Percentiles rank a stretch among this genome's conserved stretches.
Conservation (phyloP, 2,888 invertebrate genomes). For the Ennomos fuscantarius region DNA sequence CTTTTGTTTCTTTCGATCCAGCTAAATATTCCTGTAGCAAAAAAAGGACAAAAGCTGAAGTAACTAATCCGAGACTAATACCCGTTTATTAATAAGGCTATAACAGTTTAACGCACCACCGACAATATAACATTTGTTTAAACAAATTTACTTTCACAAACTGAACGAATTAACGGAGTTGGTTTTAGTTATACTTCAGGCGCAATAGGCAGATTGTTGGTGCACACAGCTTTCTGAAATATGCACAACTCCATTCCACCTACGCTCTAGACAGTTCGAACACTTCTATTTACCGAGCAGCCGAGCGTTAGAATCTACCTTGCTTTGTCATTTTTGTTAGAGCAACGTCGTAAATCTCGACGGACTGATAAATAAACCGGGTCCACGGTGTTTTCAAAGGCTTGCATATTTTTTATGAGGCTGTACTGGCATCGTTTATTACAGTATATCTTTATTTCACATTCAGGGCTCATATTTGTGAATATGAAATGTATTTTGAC, state of each 20-base stretch:
- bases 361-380: constrained; percentile 31
- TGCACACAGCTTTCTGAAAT: constrained; percentile 60
- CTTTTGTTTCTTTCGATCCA: too few relatives aligned
- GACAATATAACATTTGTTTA: too few relatives aligned
- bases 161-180: neutral
- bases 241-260: constrained; percentile 52
- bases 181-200: constrained; percentile 7
- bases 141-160: neutral
- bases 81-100: too few relatives aligned
- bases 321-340: constrained; percentile 39
- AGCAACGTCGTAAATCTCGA: constrained; percentile 29
- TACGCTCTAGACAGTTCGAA: constrained; percentile 41
- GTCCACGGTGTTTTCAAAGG: constrained; percentile 26
- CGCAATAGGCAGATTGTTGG: constrained; percentile 48
- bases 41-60: too few relatives aligned
- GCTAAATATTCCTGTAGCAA: too few relatives aligned
- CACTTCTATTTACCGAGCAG: constrained; percentile 33
- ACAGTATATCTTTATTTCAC: too few relatives aligned
- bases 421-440: constrained; percentile 10
- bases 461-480: too few relatives aligned
- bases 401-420: constrained; percentile 12
- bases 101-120: too few relatives aligned
- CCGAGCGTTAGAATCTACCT: constrained; percentile 30
- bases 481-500: too few relatives aligned
- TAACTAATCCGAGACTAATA: too few relatives aligned